Conservation (phyloP, 2,888 invertebrate species). For the Lasioglossum pauxillum region DNA sequence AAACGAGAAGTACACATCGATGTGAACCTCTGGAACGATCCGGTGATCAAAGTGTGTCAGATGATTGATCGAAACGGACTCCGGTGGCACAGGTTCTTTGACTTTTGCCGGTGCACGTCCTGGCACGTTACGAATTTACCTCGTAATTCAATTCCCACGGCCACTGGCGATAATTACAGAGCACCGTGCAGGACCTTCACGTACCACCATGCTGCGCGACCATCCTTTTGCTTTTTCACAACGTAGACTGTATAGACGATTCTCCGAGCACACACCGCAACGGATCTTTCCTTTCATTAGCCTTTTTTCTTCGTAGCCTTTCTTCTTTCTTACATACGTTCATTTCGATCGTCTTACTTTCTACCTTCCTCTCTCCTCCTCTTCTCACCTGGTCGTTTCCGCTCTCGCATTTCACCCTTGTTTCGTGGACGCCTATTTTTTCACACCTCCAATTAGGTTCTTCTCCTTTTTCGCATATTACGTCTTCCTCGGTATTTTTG, state of each 20-base stretch:
- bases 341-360: background rate
- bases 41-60: conserved; percentile 49
- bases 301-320: conserved; percentile 25
- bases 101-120: conserved; percentile 63
- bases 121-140: conserved; percentile 76
- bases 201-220: conserved; percentile 37
- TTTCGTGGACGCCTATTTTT: background rate
- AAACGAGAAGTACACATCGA: background rate
- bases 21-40: background rate
- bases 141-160: conserved; percentile 84
- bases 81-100: conserved; percentile 43
- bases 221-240: conserved; percentile 63
- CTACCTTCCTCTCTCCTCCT: background rate
- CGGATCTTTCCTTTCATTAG: conserved; percentile 61
- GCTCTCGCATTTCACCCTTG: background rate
- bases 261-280: conserved; percentile 38
- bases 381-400: background rate
- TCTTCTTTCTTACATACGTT: background rate
- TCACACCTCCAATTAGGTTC: conserved; percentile 3
- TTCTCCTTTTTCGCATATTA: background rate
- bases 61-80: conserved; percentile 38
- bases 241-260: conserved; percentile 49
- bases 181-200: conserved; percentile 49
- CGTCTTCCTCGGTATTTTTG: background rate
- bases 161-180: conserved; percentile 80